These are phyloP conservation scores for Ophiothrix spiculata DNA, from an alignment of 35 echinoderm and acorn worm genomes.

Conservation along the genomic window DNA sequence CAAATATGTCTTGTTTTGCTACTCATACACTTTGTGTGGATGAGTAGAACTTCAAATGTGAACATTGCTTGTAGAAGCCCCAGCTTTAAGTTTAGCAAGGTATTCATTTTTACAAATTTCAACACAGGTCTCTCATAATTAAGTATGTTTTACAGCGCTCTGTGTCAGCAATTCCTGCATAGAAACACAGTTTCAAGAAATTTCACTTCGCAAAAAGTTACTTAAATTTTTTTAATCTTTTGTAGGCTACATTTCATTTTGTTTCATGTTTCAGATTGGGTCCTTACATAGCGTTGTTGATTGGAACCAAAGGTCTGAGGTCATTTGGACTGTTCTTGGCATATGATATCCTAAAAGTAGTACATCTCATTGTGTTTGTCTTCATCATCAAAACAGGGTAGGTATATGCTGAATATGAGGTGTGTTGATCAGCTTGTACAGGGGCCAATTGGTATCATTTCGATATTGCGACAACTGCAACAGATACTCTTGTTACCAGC, in stretches of 20 bases:
- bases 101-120: not conserved
- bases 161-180: not conserved
- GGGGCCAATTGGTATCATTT: not conserved
- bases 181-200: not conserved
- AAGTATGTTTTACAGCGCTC: not conserved
- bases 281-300: constrained; percentile 72
- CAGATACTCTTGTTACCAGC: too few species aligned
- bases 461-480: too few species aligned
- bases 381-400: constrained; percentile 97
- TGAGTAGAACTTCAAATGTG: too few species aligned
- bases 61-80: too few species aligned
- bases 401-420: constrained; percentile 18
- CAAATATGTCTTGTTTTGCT: too few species aligned
- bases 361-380: constrained; percentile 91
- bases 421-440: not conserved
- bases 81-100: not conserved
- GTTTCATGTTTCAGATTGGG: constrained; percentile 54
- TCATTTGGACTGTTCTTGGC: constrained; percentile 79
- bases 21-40: too few species aligned
- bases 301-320: constrained; percentile 66
- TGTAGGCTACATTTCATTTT: not conserved
- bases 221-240: not conserved
- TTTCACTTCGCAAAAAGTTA: not conserved
- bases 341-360: constrained; percentile 86
- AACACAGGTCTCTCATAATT: not conserved